These are phyloP conservation scores for Rattus norvegicus DNA, from an alignment of 2,113 vertebrate genomes.

Conservation along the genomic window GRCr8 NC_086019.1:32063501-32064000, in stretches of 20 bases:
- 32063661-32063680: background rate
- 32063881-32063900: too few species aligned
- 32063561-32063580: background rate
- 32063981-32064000: background rate
- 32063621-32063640: background rate
- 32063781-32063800: accelerated
- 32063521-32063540: background rate
- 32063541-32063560: background rate
- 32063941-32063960: background rate
- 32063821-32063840: accelerated
- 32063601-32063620: background rate
- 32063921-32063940: background rate
- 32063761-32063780: background rate
- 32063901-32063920: background rate
- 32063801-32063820: accelerated
- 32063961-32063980: too few species aligned
- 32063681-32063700: accelerated
- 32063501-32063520: background rate
- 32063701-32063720: accelerated
- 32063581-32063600: background rate
- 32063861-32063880: too few species aligned
- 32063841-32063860: accelerated
- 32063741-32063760: background rate
- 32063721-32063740: too few species aligned
- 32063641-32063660: accelerated